Base-by-base conservation (phyloP, 2,113 vertebrate species). In the Oplegnathus fasciatus region DNA sequence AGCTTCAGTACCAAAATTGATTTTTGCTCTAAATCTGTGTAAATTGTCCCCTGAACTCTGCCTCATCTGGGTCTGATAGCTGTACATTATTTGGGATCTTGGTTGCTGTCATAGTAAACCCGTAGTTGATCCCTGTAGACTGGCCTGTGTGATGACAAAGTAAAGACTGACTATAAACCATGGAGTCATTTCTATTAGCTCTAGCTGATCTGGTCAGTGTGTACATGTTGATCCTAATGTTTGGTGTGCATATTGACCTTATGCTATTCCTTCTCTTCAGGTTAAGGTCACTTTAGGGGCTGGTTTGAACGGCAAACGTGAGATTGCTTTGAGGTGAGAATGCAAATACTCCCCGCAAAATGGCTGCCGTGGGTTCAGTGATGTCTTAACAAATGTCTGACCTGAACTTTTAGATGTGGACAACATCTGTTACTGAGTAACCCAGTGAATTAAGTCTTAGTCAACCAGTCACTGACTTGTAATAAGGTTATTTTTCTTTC, bases 341-440 rank as follows among this genome's bases (percentile, higher is more conserved):
- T 42, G 0, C 1, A 46, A 20, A 57, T 15, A 10, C 6, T 34
- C 1, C 0, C 0, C 2, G 0, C 0, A 37, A 5, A 22, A 14
- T 42, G 1, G 1, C 4, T 17, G 9, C 5, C 0, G 4, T 54
- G 74, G 92, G 64, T 92, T 93, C 90, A 50, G 87, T 96, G 95
- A 96, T 95, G 94, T 88, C 2, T 75, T 71, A 78, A 92, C 94
- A 96, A 96, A 96, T 96, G 96, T 96, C 95, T 96, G 95, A 95
- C 90, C 95, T 95, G 95, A 96, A 96, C 26, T 48, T 9, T 2
- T 57, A 22, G 20, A 57, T 96, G 96, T 96, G 84, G 94, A 95
- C 34, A 78, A 2, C 0, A 6, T 73, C 4, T 89, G 52, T 84
- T 78, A 62, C 95, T 96, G 95, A 95, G 91, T n/a, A 92, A 88